Conservation (phyloP, 2,113 vertebrate species). For the Rana temporaria region DNA sequence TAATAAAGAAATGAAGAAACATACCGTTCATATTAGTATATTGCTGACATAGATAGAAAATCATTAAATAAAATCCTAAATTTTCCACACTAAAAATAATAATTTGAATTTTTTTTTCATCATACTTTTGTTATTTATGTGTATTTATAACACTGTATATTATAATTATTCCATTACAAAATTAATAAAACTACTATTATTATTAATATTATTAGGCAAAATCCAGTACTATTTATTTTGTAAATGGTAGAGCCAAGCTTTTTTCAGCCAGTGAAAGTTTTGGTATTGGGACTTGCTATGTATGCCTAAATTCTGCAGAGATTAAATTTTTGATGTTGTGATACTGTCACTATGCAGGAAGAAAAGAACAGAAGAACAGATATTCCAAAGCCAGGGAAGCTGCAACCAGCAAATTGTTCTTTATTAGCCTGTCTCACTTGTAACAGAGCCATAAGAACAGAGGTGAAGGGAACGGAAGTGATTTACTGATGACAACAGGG, state of each 20-base stretch:
- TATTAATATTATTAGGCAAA: background rate
- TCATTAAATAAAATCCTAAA: too few relatives aligned
- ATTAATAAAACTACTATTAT: background rate
- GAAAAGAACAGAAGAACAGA: slow-evolving; percentile 66
- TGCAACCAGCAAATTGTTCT: slow-evolving; percentile 76
- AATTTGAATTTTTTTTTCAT: too few relatives aligned
- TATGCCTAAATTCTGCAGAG: slow-evolving; percentile 63
- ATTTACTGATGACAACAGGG: slow-evolving; percentile 81
- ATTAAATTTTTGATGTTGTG: slow-evolving; percentile 70
- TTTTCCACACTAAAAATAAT: too few relatives aligned
- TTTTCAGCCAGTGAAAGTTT: slow-evolving; percentile 56
- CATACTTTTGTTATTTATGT: too few relatives aligned
- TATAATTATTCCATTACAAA: background rate
- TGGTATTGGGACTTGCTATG: slow-evolving; percentile 61
- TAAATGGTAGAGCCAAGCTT: background rate
- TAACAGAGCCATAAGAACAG: slow-evolving; percentile 77
- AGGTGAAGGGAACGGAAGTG: slow-evolving; percentile 70
- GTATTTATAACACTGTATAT: background rate
- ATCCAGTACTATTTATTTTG: background rate
- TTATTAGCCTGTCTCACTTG: slow-evolving; percentile 81
- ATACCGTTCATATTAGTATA: too few relatives aligned
- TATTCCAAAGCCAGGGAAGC: slow-evolving; percentile 67
- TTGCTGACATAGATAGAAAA: too few relatives aligned
- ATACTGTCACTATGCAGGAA: slow-evolving; percentile 68
- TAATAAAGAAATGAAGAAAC: too few relatives aligned